Evolutionary conservation across 2,888 invertebrate species (phyloP).

Genomic region (Ischnus inquisitorius): DNA sequence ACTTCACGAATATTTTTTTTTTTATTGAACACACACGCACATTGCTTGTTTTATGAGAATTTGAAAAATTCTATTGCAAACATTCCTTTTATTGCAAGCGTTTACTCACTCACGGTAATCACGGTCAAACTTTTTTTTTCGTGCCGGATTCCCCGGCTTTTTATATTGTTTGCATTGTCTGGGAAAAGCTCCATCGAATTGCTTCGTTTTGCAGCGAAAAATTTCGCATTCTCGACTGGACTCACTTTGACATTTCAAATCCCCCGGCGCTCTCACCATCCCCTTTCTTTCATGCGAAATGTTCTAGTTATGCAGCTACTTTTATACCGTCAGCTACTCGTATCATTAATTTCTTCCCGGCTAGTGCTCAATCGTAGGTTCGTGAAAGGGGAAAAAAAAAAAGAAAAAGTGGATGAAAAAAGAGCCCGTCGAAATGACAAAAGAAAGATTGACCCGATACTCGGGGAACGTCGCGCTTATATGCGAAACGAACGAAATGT

Average conservation of each 20-base stretch:
- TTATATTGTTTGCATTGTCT: neutral
- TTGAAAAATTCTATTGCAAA: neutral
- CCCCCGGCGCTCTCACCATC: neutral
- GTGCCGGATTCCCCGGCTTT: no score
- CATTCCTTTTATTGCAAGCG: neutral
- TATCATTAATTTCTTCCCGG: neutral
- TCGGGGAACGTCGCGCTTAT: neutral
- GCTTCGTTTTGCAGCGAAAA: neutral
- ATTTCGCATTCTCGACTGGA: neutral
- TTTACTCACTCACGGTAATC: no score
- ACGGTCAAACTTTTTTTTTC: neutral
- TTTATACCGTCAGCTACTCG: neutral
- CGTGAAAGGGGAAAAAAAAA: neutral
- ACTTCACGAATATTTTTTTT: neutral
- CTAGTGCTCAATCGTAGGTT: neutral
- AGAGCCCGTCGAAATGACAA: neutral
- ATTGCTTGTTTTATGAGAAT: no score
- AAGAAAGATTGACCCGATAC: conserved; percentile 21
- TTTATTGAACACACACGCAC: neutral
- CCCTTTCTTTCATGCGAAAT: neutral
- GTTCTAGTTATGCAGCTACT: neutral
- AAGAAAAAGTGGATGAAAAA: neutral
- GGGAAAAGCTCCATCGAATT: neutral
- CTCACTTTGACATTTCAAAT: neutral
- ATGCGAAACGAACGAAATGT: neutral